Conservation (phyloP, 2,888 invertebrate species). For the Melangyna quadrimaculata region DNA sequence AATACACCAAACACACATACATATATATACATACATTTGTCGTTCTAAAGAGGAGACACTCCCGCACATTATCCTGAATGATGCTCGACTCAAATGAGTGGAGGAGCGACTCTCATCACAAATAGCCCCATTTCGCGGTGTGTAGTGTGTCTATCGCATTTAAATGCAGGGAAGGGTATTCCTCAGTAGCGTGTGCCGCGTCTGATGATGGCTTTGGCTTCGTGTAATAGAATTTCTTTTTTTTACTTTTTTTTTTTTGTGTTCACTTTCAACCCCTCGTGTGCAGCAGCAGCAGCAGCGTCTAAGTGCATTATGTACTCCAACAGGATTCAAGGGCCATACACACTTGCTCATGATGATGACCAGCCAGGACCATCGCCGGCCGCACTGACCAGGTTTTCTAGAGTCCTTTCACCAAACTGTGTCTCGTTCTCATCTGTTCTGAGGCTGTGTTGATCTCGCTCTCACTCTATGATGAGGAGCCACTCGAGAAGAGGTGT, state of each 20-base stretch:
- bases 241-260: neutral
- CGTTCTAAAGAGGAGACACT: slow-evolving; percentile 50
- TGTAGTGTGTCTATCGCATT: slow-evolving; percentile 58
- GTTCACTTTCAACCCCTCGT: slow-evolving; percentile 30
- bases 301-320: slow-evolving; percentile 71
- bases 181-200: slow-evolving; percentile 32
- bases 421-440: slow-evolving; percentile 60
- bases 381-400: slow-evolving; percentile 20
- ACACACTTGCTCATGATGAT: slow-evolving; percentile 66
- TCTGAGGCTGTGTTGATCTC: slow-evolving; percentile 55
- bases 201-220: neutral
- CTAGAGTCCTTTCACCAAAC: slow-evolving; percentile 49
- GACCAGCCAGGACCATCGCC: slow-evolving; percentile 34
- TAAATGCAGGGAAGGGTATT: slow-evolving; percentile 48
- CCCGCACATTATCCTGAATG: slow-evolving; percentile 69
- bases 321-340: slow-evolving; percentile 67
- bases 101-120: slow-evolving; percentile 33
- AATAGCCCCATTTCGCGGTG: slow-evolving; percentile 64
- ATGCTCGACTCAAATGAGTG: slow-evolving; percentile 67
- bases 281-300: slow-evolving; percentile 39
- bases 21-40: slow-evolving; percentile 23
- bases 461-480: slow-evolving; percentile 56
- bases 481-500: slow-evolving; percentile 72
- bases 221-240: slow-evolving; percentile 57
- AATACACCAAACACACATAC: neutral